Percentiles rank a stretch among this genome's conserved stretches.
phyloP scores from a whole-genome alignment of 2,113 vertebrate genomes.

The Rhodinocichla rosea region DNA sequence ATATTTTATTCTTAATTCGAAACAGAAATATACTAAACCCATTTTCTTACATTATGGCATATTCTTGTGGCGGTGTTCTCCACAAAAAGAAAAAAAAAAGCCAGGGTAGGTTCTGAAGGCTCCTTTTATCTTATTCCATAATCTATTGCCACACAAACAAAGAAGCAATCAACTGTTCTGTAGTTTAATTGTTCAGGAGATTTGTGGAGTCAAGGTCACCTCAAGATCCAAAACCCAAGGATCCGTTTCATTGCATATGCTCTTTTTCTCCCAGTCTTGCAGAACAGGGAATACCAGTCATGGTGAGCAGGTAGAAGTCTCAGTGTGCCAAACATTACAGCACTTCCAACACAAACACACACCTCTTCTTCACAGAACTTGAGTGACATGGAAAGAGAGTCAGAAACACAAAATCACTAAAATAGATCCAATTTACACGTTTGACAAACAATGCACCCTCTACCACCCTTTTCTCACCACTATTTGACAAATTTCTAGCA shows the following conservation, averaged over 20 bases:
- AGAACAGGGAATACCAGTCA: conserved; percentile 19
- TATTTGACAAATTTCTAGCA: not conserved
- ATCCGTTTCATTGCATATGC: not conserved
- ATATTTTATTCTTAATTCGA: not conserved
- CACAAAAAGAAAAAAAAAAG: not conserved
- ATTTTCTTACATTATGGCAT: not conserved
- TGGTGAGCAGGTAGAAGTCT: not conserved
- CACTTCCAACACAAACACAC: not conserved
- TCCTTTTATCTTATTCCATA: not conserved
- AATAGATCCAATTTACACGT: not conserved
- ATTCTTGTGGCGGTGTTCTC: not conserved
- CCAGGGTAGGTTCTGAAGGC: not conserved
- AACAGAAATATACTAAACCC: not conserved
- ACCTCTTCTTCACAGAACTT: not conserved
- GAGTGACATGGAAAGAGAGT: not conserved
- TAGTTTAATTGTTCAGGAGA: not conserved
- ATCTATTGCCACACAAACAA: not conserved
- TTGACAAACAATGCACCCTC: not conserved
- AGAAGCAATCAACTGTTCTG: not conserved
- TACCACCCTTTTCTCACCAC: not conserved
- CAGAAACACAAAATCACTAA: not conserved
- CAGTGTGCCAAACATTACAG: not conserved
- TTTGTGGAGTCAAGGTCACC: not conserved
- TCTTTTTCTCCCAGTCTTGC: not conserved
- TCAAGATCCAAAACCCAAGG: not conserved